Base-by-base conservation (phyloP, 92 coral and sea anemone species). In the Micromussa lordhowensis region DNA sequence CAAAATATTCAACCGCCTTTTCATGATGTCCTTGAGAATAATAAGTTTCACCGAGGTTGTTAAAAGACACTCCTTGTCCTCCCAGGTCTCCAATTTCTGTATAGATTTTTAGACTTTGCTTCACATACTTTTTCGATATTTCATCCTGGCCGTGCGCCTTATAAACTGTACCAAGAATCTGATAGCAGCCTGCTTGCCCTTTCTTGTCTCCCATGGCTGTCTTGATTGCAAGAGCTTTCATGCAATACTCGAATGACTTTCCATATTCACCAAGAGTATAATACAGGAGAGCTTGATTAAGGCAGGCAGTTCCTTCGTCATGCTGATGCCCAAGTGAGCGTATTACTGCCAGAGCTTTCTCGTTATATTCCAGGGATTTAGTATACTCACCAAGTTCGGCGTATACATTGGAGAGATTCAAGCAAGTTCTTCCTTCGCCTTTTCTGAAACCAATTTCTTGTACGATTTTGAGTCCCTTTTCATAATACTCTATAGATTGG, bases 1-100 rank as follows among this genome's bases (percentile, higher is more conserved):
- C 29, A 31, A 31, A 81, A 36, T n/a, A 81, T 35, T 81, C 85
- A 59, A 59, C 13, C 35, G 85, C 38, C 44, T 57, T 81, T 36
- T 58, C 75, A 30, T n/a, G 28, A 10, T 81, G 6, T 26, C 85
- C 35, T 8, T n/a, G 70, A 35, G 29, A 22, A 13, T 16, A 6
- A 59, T 53, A 81, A 35, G 30, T 18, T 32, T n/a, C 24, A 17
- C 38, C 85, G 48, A 81, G 71, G 76, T 58, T 81, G 26, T 21
- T 35, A 18, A 26, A 81, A 36, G 40, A 22, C 24, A 1, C 15
- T 9, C 85, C 71, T n/a, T 53, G 78, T 21, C 29, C 38, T 22
- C 2, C 3, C 30, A 17, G 17, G 26, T 81, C 73, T 17, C 49
- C 70, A 59, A 26, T 54, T 11, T 81, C 35, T 66, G 26, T 10